Evolutionary conservation across 2,888 invertebrate species (phyloP).

Genomic region (Mythimna loreyi): DNA sequence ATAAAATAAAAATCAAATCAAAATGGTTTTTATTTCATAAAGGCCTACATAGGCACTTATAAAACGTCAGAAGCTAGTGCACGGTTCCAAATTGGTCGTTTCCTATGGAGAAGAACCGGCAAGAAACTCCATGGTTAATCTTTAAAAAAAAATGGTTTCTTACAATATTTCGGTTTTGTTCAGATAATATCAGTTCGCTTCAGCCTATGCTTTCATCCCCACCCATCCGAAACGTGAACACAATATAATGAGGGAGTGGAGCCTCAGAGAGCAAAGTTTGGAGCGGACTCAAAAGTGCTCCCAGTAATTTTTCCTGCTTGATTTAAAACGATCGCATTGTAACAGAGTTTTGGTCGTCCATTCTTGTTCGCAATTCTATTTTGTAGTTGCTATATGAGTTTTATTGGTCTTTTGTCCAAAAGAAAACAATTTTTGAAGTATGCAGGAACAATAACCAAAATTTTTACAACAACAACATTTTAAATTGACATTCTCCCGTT

Average conservation of each 20-base stretch:
- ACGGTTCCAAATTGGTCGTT: no score
- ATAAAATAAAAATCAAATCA: no score
- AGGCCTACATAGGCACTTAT: no score
- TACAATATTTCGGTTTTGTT: no score
- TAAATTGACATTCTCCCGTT: neutral
- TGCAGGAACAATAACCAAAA: neutral
- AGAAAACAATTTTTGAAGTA: neutral
- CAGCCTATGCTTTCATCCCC: slow-evolving; percentile 13
- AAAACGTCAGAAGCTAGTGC: no score
- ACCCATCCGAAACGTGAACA: slow-evolving; percentile 82
- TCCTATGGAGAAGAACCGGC: no score
- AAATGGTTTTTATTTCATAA: no score
- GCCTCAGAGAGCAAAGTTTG: slow-evolving; percentile 83
- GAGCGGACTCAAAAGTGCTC: slow-evolving; percentile 85
- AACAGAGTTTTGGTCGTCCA: slow-evolving; percentile 77
- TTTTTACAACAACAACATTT: neutral
- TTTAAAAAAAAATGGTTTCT: no score
- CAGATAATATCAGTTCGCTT: slow-evolving; percentile 7
- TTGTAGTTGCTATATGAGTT: slow-evolving; percentile 40
- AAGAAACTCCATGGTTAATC: no score
- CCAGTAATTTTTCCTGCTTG: slow-evolving; percentile 87
- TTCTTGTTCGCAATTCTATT: slow-evolving; percentile 61
- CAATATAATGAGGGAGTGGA: slow-evolving; percentile 86
- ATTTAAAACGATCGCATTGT: slow-evolving; percentile 84
- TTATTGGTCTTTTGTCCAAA: slow-evolving; percentile 9